A percentile compares a stretch with the other conserved stretches of the same genome.
phyloP scores from a whole-genome alignment of 2,797 vertebrate species.

The Hozukius guyotensis region DNA sequence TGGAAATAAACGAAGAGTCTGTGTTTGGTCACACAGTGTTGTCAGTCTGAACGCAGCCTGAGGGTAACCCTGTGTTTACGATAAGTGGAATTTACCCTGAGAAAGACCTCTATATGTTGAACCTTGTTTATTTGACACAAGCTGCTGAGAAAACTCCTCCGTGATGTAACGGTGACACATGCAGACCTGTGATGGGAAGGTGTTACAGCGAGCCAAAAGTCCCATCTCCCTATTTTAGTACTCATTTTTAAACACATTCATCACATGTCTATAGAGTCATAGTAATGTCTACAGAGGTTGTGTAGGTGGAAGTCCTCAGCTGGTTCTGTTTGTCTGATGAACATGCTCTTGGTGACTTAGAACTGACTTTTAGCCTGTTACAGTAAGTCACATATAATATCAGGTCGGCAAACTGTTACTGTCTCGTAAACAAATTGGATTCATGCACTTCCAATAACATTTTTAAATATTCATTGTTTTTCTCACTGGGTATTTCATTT shows the following conservation, averaged over 20 bases:
- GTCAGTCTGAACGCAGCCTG: neutral
- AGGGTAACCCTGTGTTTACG: conserved; percentile 1
- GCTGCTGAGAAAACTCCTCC: conserved; percentile 1
- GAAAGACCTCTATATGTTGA: neutral
- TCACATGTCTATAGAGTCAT: neutral
- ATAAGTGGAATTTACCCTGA: conserved; percentile 21
- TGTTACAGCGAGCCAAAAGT: neutral
- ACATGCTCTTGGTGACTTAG: neutral
- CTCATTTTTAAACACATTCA: neutral
- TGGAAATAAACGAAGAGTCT: neutral
- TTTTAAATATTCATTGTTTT: neutral
- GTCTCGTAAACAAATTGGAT: neutral
- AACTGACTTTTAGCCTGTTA: neutral
- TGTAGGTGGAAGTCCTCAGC: neutral
- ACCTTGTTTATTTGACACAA: neutral
- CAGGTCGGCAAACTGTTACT: neutral
- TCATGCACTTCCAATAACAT: neutral
- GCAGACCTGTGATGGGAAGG: conserved; percentile 11
- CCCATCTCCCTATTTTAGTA: neutral
- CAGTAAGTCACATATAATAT: neutral
- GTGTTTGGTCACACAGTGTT: neutral
- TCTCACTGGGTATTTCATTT: neutral
- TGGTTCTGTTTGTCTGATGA: neutral
- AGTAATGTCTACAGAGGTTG: neutral
- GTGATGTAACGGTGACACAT: neutral